Evolutionary conservation across 2,797 vertebrate species (phyloP).

Genomic region (Euphonia xanthogaster): DNA sequence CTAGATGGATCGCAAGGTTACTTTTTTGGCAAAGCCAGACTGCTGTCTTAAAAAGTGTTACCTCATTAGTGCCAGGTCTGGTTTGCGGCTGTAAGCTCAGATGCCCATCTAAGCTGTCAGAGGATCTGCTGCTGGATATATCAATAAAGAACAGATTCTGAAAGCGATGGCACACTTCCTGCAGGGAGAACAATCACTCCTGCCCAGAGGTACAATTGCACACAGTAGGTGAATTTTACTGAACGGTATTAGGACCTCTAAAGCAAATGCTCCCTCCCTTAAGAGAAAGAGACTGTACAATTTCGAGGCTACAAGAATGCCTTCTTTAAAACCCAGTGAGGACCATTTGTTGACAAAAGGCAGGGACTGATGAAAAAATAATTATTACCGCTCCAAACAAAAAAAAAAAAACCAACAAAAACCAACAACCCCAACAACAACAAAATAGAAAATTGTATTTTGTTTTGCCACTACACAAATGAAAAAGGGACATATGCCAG

Average conservation of each 20-base stretch:
- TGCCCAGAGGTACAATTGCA: neutral
- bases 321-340: neutral
- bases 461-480: neutral
- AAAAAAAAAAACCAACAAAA: too few relatives aligned
- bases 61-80: neutral
- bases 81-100: neutral
- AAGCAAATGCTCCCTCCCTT: neutral
- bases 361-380: neutral
- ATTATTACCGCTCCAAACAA: neutral
- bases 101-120: neutral
- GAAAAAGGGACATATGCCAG: neutral
- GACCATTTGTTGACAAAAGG: neutral
- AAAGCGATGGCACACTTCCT: fast-evolving
- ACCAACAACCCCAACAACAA: too few relatives aligned
- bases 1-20: neutral
- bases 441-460: neutral
- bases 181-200: neutral
- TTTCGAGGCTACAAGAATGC: neutral
- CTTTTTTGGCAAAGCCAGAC: neutral
- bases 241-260: neutral
- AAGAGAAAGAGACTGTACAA: neutral
- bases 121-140: neutral
- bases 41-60: neutral
- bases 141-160: neutral
- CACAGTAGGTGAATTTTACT: neutral